Evolutionary conservation across 2,113 vertebrate genomes (phyloP).

Genomic region (Gobio gobio): DNA sequence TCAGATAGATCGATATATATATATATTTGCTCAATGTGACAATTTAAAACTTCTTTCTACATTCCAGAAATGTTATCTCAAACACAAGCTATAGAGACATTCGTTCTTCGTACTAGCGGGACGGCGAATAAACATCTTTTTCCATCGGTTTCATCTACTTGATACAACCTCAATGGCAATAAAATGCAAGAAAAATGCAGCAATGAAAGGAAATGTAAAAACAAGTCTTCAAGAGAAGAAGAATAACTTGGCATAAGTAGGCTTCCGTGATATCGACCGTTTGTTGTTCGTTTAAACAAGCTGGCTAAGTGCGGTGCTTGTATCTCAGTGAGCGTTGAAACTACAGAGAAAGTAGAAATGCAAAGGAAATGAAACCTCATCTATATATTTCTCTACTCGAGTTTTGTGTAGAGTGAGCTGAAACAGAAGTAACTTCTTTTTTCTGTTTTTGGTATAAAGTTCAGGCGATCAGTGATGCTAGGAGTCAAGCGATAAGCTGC

Average conservation of each 20-base stretch:
- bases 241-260: conserved; percentile 53
- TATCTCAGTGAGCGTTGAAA: conserved; percentile 47
- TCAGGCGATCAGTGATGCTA: conserved; percentile 43
- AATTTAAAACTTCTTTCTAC: conserved; percentile 41
- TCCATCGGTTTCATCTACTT: conserved; percentile 17
- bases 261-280: conserved; percentile 42
- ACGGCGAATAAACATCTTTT: conserved; percentile 32
- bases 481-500: conserved; percentile 39
- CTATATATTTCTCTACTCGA: conserved; percentile 26
- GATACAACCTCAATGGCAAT: conserved; percentile 17
- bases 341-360: conserved; percentile 34
- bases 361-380: conserved; percentile 36
- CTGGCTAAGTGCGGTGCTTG: conserved; percentile 51
- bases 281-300: conserved; percentile 30
- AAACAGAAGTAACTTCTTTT: conserved; percentile 1
- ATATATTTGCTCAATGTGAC: conserved; percentile 43
- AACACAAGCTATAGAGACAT: conserved; percentile 54
- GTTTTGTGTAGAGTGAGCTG: conserved; percentile 21
- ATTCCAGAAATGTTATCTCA: conserved; percentile 45
- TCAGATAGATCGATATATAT: conserved; percentile 54
- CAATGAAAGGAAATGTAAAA: conserved; percentile 45
- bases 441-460: conserved; percentile 39
- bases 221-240: conserved; percentile 30
- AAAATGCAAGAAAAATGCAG: conserved; percentile 43
- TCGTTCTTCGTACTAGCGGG: conserved; percentile 22